These are phyloP conservation scores for Drosophila bifasciata DNA, from an alignment of 1,140 invertebrate genomes.

Conservation along the genomic window DNA sequence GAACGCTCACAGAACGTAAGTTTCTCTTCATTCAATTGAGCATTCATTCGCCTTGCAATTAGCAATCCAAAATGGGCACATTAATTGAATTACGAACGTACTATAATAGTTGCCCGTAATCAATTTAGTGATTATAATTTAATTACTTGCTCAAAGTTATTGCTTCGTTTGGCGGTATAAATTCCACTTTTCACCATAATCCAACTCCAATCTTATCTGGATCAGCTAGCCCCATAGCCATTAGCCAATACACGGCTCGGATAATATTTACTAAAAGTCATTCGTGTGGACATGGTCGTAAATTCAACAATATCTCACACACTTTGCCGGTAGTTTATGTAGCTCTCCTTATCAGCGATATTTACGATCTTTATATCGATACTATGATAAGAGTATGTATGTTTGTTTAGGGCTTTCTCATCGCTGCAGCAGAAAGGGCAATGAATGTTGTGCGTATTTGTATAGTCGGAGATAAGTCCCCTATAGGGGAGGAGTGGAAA, in stretches of 20 bases:
- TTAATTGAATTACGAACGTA: slow-evolving; percentile 35
- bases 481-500: too few species aligned
- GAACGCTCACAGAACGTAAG: slow-evolving; percentile 33
- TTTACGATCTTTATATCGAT: slow-evolving; percentile 38
- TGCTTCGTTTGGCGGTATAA: slow-evolving; percentile 19
- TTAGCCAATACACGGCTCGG: slow-evolving; percentile 4
- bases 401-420: not conserved
- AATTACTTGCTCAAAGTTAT: slow-evolving; percentile 27
- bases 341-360: slow-evolving; percentile 34
- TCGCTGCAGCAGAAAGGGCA: not conserved
- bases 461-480: not conserved
- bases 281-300: slow-evolving; percentile 24
- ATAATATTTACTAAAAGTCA: slow-evolving; percentile 41
- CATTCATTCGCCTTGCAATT: slow-evolving; percentile 31
- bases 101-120: slow-evolving; percentile 10
- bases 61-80: slow-evolving; percentile 12
- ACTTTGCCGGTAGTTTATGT: slow-evolving; percentile 15
- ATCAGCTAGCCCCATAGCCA: too few species aligned
- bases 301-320: slow-evolving; percentile 36
- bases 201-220: slow-evolving; percentile 44
- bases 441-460: not conserved
- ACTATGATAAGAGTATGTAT: not conserved
- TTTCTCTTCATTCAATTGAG: slow-evolving; percentile 12
- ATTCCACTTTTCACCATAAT: slow-evolving; percentile 33
- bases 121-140: slow-evolving; percentile 21